Conservation (phyloP, 2,888 invertebrate genomes). For the Drosophila atripex region DNA sequence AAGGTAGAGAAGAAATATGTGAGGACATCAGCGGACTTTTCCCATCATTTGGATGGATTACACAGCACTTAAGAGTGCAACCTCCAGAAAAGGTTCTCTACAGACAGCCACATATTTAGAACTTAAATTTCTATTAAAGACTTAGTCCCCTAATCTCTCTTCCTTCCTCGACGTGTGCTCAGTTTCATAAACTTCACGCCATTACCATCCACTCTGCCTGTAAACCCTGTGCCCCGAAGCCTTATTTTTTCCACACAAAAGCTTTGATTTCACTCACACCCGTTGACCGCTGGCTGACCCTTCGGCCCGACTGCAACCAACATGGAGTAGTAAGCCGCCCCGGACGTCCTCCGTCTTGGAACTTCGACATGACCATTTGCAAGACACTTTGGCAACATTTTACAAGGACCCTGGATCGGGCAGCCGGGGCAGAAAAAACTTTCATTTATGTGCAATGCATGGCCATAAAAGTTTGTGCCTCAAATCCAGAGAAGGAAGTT, state of each 20-base stretch:
- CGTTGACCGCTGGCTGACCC: constrained; percentile 27
- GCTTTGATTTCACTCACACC: constrained; percentile 43
- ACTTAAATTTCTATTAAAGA: constrained; percentile 4
- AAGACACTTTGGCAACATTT: constrained; percentile 52
- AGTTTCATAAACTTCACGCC: constrained; percentile 12
- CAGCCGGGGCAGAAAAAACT: constrained; percentile 62
- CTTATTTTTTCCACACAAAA: constrained; percentile 27
- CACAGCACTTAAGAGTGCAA: constrained; percentile 6
- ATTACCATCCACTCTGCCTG: background rate
- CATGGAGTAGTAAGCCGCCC: background rate
- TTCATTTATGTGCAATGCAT: constrained; percentile 77
- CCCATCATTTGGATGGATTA: constrained; percentile 31
- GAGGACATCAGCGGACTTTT: constrained; percentile 30
- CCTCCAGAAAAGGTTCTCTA: background rate
- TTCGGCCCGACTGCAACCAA: constrained; percentile 15
- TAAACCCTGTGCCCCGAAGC: background rate
- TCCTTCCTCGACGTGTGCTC: background rate
- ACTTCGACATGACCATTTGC: constrained; percentile 50
- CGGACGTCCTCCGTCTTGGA: constrained; percentile 10
- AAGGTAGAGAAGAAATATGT: constrained; percentile 22
- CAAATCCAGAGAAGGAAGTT: constrained; percentile 56
- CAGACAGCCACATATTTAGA: background rate
- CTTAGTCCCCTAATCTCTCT: background rate
- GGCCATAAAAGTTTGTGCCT: constrained; percentile 73
- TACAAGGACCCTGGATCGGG: constrained; percentile 40